phyloP scores from a whole-genome alignment of 2,888 invertebrate genomes.

The Anodontia alba region DNA sequence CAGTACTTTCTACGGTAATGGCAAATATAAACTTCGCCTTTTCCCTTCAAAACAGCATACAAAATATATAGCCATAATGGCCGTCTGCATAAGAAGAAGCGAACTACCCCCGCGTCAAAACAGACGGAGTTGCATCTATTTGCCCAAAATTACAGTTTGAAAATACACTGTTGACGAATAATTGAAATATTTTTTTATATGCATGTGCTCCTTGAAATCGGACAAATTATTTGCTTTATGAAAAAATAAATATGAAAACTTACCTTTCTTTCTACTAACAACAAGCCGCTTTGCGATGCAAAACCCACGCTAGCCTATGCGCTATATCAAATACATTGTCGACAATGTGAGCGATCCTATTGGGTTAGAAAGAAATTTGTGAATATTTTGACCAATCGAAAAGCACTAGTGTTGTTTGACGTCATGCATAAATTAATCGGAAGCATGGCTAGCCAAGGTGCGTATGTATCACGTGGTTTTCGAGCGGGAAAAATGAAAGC shows the following conservation, averaged over 20 bases:
- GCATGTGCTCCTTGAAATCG: neutral
- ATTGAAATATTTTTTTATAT: neutral
- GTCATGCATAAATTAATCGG: neutral
- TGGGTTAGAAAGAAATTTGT: neutral
- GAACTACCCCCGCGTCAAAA: constrained; percentile 23
- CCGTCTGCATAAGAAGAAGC: constrained; percentile 35
- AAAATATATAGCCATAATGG: constrained; percentile 34
- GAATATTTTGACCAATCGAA: neutral
- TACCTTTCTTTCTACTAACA: neutral
- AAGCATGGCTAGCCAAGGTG: neutral
- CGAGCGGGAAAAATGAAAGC: neutral
- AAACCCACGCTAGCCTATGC: constrained; percentile 5
- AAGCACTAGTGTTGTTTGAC: neutral
- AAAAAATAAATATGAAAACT: neutral
- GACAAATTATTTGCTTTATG: neutral
- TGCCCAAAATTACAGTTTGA: neutral
- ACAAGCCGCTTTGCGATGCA: neutral
- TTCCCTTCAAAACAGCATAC: neutral
- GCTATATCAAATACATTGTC: neutral
- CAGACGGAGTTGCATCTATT: constrained; percentile 39
- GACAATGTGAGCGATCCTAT: neutral
- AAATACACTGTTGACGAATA: neutral
- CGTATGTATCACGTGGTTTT: neutral
- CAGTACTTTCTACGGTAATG: neutral
- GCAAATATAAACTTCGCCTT: neutral